Evolutionary conservation across 2,113 vertebrate genomes (phyloP).

Genomic region (Mormyrus lacerda): DNA sequence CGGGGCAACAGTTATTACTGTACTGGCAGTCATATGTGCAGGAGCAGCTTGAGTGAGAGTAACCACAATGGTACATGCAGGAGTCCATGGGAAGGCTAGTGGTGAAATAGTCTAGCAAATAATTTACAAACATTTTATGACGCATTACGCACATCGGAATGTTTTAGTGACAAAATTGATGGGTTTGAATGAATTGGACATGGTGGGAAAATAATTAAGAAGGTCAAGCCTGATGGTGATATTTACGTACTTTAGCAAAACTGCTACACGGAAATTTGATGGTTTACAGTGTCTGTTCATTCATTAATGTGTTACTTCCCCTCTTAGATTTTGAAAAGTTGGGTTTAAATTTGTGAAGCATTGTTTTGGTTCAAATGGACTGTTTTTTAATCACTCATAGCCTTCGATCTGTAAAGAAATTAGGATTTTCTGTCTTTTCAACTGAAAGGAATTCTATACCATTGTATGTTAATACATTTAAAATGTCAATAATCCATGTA

Average conservation of each 20-base stretch:
- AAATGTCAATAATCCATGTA: background rate
- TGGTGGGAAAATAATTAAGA: background rate
- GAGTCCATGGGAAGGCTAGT: constrained; percentile 12
- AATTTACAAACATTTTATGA: background rate
- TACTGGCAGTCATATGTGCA: constrained; percentile 38
- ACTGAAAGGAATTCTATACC: background rate
- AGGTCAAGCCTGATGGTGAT: background rate
- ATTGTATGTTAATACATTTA: background rate
- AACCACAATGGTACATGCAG: constrained; percentile 33
- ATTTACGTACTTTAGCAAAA: background rate
- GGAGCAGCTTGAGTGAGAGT: constrained; percentile 32
- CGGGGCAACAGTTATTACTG: constrained; percentile 45
- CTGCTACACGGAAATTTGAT: background rate
- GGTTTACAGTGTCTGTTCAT: background rate
- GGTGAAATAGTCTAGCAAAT: background rate
- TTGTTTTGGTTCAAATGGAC: background rate
- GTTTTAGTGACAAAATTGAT: background rate
- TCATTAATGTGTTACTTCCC: background rate
- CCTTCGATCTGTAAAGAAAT: background rate
- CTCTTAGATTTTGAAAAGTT: background rate
- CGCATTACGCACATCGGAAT: background rate
- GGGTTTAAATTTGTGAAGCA: background rate
- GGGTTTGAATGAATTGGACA: background rate
- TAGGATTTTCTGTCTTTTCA: background rate
- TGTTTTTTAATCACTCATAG: background rate